Evolutionary conservation across 2,888 invertebrate genomes (phyloP).

Genomic region (Himalopsyche anomala): DNA sequence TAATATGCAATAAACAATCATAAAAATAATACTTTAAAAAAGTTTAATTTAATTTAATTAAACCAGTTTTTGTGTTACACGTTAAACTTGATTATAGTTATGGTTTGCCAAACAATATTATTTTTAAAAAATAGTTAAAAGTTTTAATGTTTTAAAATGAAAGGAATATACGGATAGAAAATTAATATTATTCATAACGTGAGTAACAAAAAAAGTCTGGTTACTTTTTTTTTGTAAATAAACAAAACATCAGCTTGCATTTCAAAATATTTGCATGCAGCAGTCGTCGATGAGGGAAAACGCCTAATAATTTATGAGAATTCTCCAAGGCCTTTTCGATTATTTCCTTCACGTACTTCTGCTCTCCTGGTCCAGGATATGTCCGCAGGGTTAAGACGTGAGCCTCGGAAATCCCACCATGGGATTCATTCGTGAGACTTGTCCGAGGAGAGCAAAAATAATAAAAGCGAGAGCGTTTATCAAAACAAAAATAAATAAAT

Average conservation of each 20-base stretch:
- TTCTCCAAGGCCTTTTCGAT: conserved; percentile 5
- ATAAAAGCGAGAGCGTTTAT: not conserved
- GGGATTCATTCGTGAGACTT: not conserved
- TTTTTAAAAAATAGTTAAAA: no score
- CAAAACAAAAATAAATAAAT: not conserved
- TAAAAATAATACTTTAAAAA: no score
- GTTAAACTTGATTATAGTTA: no score
- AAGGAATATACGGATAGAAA: no score
- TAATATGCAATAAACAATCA: no score
- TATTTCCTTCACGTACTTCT: conserved; percentile 56
- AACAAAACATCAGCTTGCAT: not conserved
- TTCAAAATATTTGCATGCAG: not conserved
- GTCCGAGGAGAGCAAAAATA: not conserved
- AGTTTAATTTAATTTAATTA: no score
- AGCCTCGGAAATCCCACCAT: not conserved
- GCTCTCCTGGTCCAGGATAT: conserved; percentile 53
- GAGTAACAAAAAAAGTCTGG: no score
- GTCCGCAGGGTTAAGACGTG: conserved; percentile 50
- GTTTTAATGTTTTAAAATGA: no score
- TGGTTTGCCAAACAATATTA: no score
- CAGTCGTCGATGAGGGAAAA: not conserved
- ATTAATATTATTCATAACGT: no score
- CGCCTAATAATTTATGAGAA: conserved; percentile 41
- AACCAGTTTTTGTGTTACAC: no score
- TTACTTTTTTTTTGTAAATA: no score